Conservation (phyloP, 2,113 vertebrate genomes). For the Grallaria varia region DNA sequence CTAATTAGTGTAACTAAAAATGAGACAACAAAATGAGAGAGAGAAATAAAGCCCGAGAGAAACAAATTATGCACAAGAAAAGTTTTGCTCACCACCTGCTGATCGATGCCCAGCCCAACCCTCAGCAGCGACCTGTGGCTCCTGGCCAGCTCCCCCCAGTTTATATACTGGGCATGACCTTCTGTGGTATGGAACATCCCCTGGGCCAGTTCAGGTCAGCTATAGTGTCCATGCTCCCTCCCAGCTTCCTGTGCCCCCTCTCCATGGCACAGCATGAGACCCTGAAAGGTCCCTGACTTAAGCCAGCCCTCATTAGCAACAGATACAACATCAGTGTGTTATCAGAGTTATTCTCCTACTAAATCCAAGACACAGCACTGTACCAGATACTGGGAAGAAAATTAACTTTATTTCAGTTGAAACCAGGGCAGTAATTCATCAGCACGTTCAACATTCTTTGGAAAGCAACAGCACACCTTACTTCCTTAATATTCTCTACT, state of each 20-base stretch:
- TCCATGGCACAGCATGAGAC: neutral
- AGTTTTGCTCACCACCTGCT: neutral
- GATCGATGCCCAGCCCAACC: neutral
- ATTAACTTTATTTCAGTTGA: neutral
- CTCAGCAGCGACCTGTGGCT: neutral
- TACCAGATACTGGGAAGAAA: neutral
- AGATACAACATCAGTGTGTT: neutral
- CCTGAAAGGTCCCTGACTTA: neutral
- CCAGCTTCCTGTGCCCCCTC: neutral
- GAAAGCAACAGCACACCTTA: neutral
- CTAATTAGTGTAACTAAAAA: neutral
- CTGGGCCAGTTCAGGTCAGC: too few relatives aligned
- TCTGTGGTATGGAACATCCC: neutral
- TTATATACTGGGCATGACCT: neutral
- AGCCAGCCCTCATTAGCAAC: neutral
- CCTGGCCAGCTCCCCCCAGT: neutral
- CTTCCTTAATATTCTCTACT: neutral
- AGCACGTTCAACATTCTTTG: neutral
- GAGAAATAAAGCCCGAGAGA: neutral
- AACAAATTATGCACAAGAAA: neutral
- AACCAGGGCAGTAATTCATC: neutral
- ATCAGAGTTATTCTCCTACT: rapidly evolving
- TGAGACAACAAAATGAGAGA: neutral
- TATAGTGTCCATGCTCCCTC: neutral
- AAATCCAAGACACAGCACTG: neutral